phyloP scores from a whole-genome alignment of 2,888 invertebrate species.

The Boloria selene region DNA sequence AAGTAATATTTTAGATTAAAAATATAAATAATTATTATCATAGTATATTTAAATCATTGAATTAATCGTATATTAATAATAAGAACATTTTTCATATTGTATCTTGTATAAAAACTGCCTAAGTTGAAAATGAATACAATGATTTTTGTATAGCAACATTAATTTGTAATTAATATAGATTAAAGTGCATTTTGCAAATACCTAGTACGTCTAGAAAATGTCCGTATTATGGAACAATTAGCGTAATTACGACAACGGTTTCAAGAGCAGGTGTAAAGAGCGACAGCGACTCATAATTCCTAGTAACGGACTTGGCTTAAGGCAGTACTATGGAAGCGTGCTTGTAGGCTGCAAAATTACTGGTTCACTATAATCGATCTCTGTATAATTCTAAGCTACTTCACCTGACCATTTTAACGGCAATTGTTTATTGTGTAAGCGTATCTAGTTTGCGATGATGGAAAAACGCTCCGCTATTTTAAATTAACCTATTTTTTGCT shows the following conservation, averaged over 20 bases:
- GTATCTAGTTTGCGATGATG: conserved; percentile 40
- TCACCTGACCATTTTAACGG: conserved; percentile 60
- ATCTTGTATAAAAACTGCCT: not conserved
- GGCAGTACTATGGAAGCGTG: conserved; percentile 74
- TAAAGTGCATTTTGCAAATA: conserved; percentile 32
- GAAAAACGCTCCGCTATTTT: conserved; percentile 33
- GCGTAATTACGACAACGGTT: conserved; percentile 74
- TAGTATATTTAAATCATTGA: no score
- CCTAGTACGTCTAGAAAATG: conserved; percentile 38
- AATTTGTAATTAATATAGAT: conserved; percentile 28
- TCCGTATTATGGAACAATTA: conserved; percentile 61
- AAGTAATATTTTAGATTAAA: no score
- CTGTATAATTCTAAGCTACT: conserved; percentile 70
- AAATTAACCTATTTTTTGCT: conserved; percentile 35
- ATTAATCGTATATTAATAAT: no score
- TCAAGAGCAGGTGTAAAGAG: conserved; percentile 73
- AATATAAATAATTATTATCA: no score
- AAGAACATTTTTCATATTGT: no score
- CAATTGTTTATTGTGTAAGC: conserved; percentile 49
- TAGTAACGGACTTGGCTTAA: conserved; percentile 75
- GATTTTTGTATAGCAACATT: not conserved
- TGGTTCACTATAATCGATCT: conserved; percentile 68
- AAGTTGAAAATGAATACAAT: not conserved
- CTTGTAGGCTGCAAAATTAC: conserved; percentile 73
- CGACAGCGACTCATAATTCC: conserved; percentile 71